phyloP scores from a whole-genome alignment of 2,888 invertebrate species.

The Diplazon laetatorius region DNA sequence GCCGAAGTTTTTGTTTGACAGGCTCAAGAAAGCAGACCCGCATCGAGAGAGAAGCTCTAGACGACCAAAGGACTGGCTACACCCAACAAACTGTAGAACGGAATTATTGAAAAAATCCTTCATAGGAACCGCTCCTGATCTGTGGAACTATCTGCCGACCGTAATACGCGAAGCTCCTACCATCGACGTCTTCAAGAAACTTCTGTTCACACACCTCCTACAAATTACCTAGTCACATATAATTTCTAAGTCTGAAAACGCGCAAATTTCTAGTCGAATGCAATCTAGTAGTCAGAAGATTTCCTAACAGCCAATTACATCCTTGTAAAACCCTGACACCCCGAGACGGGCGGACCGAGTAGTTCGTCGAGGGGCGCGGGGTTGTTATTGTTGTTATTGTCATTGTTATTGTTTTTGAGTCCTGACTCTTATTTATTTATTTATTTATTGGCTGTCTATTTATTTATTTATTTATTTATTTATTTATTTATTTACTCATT shows the following conservation, averaged over 20 bases:
- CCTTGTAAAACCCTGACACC: too few species aligned
- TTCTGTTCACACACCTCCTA: neutral
- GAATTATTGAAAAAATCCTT: too few species aligned
- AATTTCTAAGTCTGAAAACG: neutral
- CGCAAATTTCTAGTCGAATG: neutral
- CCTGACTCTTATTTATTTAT: too few species aligned
- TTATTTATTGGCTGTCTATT: too few species aligned
- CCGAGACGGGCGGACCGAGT: conserved; percentile 4
- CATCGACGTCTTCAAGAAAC: neutral
- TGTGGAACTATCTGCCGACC: conserved; percentile 8
- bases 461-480: too few species aligned
- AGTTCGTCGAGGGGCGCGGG: neutral
- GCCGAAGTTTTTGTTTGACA: conserved; percentile 20
- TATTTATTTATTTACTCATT: too few species aligned
- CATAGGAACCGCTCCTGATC: neutral
- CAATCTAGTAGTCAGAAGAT: too few species aligned
- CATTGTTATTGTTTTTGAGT: too few species aligned
- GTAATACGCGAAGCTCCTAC: neutral
- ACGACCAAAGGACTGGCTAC: neutral
- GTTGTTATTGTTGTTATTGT: neutral
- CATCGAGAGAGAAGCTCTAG: neutral
- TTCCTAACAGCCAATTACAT: too few species aligned
- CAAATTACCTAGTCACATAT: neutral
- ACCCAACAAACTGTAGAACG: too few species aligned
- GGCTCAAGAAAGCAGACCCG: neutral